phyloP scores from a whole-genome alignment of 2,888 invertebrate genomes.

The Alloplasta piceator region DNA sequence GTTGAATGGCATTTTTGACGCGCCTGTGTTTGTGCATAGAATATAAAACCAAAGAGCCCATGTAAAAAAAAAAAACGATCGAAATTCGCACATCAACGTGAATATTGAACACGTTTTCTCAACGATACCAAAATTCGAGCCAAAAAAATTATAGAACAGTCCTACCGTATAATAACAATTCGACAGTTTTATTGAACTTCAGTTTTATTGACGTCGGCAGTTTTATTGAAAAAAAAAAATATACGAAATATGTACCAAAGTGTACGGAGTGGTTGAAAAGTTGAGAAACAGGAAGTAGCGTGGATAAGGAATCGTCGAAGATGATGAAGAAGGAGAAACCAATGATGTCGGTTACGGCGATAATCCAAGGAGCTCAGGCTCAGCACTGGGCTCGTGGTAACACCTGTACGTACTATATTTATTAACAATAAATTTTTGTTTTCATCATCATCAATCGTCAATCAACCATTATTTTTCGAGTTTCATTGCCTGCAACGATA shows the following conservation, averaged over 20 bases:
- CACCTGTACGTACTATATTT: slow-evolving; percentile 81
- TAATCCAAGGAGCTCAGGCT: slow-evolving; percentile 88
- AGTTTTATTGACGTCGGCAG: too few relatives aligned
- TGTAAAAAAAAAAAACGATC: slow-evolving; percentile 8
- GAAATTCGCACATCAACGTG: not conserved
- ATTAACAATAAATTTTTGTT: too few relatives aligned
- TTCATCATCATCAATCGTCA: too few relatives aligned
- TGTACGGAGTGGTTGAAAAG: not conserved
- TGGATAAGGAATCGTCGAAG: slow-evolving; percentile 72
- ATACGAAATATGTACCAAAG: slow-evolving; percentile 5
- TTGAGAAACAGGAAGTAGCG: not conserved
- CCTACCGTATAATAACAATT: not conserved
- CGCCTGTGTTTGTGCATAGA: not conserved
- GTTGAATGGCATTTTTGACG: not conserved
- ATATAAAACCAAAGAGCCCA: not conserved
- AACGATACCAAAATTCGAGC: slow-evolving; percentile 62
- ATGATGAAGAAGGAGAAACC: slow-evolving; percentile 95
- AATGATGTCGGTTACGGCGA: slow-evolving; percentile 93
- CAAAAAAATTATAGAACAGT: slow-evolving; percentile 36
- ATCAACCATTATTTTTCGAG: too few relatives aligned
- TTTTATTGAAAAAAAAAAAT: not conserved
- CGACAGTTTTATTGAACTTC: not conserved
- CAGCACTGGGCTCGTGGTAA: slow-evolving; percentile 88
- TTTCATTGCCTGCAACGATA: too few relatives aligned
- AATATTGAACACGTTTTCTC: slow-evolving; percentile 5